Base-by-base conservation (phyloP, 2,797 vertebrate genomes). In the Liasis olivaceus region DNA sequence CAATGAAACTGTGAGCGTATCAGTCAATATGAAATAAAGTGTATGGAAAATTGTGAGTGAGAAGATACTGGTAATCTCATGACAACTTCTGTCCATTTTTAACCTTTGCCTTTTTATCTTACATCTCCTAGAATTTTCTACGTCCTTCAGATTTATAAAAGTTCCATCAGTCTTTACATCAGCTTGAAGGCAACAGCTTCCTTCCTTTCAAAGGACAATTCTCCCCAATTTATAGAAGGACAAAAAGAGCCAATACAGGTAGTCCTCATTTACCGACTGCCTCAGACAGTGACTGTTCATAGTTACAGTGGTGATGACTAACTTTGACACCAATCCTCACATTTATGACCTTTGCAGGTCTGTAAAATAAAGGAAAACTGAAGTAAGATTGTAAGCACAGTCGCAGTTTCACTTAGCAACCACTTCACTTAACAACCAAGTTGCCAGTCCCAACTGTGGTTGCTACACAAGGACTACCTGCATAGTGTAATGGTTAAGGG, bases 21-120 rank as follows among this genome's bases (percentile, higher is more conserved):
- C 95, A 90, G 89, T 96, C 96, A 91, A 95, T 96, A 91, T 72
- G 88, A 92, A 91, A 92, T 95, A 89, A 63, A 72, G 93, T 87
- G 81, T 94, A 93, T 0, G 17, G 92, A 89, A 91, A 94, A 89
- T 17, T 3, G 58, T 6, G 66, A 60, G 11, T 12, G 17, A 4
- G 26, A 15, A 81, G 14, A 31, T 90, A 88, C 6, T 93, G 87
- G 17, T 88, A 66, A 95, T 95, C 63, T 95, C 94, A 91, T 95
- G 96, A 95, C 92, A 95, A 59, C 86, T 59, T 92, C 91, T 94
- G 94, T 96, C 95, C 54, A 0, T 95, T 96, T 94, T 3, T 36
- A 47, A 95, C 93, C 88, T 92, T 72, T 93, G 17, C 90, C 89
- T 88, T 42, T 92, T 89, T 85, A 51, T 91, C 54, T 5, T 85